Percentiles rank a stretch among this genome's conserved stretches.
These are phyloP conservation scores for Seladonia tumulorum DNA, from an alignment of 2,888 invertebrate genomes.

Conservation along the genomic window DNA sequence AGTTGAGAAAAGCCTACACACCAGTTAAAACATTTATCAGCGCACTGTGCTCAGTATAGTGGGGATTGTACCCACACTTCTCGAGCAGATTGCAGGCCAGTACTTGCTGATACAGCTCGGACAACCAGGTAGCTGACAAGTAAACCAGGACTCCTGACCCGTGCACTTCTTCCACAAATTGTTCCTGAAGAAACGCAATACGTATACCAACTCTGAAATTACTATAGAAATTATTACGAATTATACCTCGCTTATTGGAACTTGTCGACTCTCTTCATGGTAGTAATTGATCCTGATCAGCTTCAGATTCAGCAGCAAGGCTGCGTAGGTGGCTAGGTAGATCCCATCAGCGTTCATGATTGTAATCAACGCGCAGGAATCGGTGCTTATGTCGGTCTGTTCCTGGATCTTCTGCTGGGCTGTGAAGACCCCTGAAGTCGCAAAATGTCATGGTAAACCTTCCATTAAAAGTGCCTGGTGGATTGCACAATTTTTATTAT, in stretches of 20 bases:
- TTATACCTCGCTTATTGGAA: constrained; percentile 85
- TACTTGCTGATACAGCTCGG: constrained; percentile 95
- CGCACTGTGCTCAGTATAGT: constrained; percentile 86
- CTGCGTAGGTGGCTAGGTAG: constrained; percentile 95
- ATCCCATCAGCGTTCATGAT: constrained; percentile 98
- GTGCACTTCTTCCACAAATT: constrained; percentile 96
- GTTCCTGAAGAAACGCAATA: constrained; percentile 86
- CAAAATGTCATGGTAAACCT: neutral
- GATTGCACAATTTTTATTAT: no score
- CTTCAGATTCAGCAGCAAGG: constrained; percentile 92
- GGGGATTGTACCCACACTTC: constrained; percentile 88
- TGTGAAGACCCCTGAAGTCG: constrained; percentile 76
- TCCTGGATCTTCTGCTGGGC: constrained; percentile 80
- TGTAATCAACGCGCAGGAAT: constrained; percentile 87
- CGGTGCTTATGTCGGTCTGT: constrained; percentile 74
- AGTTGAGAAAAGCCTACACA: constrained; percentile 77
- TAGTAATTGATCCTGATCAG: constrained; percentile 92
- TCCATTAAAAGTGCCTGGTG: no score
- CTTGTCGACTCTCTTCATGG: constrained; percentile 82
- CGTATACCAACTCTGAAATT: neutral
- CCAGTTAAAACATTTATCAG: constrained; percentile 91
- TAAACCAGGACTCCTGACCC: constrained; percentile 97
- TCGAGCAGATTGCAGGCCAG: constrained; percentile 90
- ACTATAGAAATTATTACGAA: neutral
- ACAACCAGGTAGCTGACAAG: constrained; percentile 96